Evolutionary conservation across 1,140 invertebrate genomes (phyloP).

Genomic region (Hyphantria cunea): DNA sequence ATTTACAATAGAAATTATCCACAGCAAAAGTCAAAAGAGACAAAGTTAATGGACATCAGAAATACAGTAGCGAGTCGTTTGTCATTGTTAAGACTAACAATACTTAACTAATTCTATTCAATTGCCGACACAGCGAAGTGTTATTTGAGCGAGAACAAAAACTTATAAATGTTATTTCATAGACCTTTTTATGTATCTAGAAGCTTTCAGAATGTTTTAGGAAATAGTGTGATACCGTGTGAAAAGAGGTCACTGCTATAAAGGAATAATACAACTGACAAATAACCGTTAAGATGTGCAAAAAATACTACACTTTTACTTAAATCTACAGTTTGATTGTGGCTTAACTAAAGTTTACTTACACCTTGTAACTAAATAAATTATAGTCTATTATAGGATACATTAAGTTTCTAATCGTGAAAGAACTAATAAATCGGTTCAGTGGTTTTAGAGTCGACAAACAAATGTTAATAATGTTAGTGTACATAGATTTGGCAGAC

Average conservation of each 20-base stretch:
- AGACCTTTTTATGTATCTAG: neutral
- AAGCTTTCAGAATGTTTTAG: neutral
- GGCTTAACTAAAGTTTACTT: neutral
- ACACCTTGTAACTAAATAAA: neutral
- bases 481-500: conserved; percentile 11
- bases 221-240: too few relatives aligned
- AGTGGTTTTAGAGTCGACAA: too few relatives aligned
- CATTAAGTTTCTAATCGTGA: neutral
- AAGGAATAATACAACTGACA: too few relatives aligned
- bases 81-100: conserved; percentile 16
- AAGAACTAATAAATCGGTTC: too few relatives aligned
- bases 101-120: conserved; percentile 20
- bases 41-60: conserved; percentile 16
- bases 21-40: conserved; percentile 7
- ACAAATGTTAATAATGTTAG: too few relatives aligned
- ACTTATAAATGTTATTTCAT: neutral
- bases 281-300: too few relatives aligned
- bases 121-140: conserved; percentile 10
- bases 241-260: too few relatives aligned
- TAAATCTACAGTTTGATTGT: too few relatives aligned
- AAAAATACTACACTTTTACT: too few relatives aligned
- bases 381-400: neutral
- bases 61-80: conserved; percentile 9
- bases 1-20: conserved; percentile 21
- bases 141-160: conserved; percentile 12